phyloP scores from a whole-genome alignment of 2,888 invertebrate genomes.

The Phragmatobia fuliginosa region DNA sequence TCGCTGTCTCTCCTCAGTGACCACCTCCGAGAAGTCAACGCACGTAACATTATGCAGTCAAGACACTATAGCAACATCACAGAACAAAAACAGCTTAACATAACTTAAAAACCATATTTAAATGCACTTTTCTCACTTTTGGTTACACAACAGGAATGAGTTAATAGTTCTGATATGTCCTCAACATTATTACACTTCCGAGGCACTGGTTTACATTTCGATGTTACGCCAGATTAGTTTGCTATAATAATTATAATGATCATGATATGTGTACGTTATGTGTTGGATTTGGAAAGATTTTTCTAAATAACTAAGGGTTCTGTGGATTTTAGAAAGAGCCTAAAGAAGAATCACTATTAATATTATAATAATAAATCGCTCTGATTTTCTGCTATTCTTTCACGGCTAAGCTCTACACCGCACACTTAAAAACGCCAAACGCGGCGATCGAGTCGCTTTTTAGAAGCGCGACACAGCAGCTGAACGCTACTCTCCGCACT shows the following conservation, averaged over 20 bases:
- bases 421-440: too few species aligned
- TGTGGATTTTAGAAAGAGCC: not conserved
- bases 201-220: constrained; percentile 33
- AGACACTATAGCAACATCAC: constrained; percentile 48
- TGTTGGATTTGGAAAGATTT: not conserved
- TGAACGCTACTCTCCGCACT: too few species aligned
- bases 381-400: too few species aligned
- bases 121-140: constrained; percentile 45
- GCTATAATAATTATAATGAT: not conserved
- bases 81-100: constrained; percentile 19
- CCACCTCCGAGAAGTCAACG: constrained; percentile 81
- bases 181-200: constrained; percentile 42
- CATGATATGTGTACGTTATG: not conserved
- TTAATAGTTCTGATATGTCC: constrained; percentile 6
- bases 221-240: not conserved
- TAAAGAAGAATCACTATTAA: not conserved
- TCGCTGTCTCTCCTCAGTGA: constrained; percentile 81
- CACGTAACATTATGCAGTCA: constrained; percentile 74
- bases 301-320: not conserved
- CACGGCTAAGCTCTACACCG: too few species aligned
- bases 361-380: too few species aligned
- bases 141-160: constrained; percentile 19
- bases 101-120: constrained; percentile 33
- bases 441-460: too few species aligned
- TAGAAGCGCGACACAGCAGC: too few species aligned